Percentiles rank a stretch among this genome's conserved stretches.
These are phyloP conservation scores for Polydrusus tereticollis DNA, from an alignment of 2,888 invertebrate genomes.

Conservation along the genomic window DNA sequence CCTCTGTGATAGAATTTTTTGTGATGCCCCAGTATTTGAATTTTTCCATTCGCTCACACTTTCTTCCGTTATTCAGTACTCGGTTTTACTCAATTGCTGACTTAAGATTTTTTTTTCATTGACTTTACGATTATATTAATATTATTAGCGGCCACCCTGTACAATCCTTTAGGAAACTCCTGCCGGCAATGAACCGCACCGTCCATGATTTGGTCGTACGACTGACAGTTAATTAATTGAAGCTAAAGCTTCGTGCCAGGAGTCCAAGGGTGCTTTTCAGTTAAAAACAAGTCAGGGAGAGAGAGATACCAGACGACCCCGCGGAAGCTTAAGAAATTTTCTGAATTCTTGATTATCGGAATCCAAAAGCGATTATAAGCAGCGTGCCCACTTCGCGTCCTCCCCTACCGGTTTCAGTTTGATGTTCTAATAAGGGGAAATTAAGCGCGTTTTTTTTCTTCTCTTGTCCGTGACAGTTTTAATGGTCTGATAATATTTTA, in stretches of 20 bases:
- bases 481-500: constrained; percentile 10
- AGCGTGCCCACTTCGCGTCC: constrained; percentile 10
- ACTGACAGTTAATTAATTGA: constrained; percentile 42
- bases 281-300: constrained; percentile 19
- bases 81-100: no score
- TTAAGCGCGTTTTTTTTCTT: constrained; percentile 9
- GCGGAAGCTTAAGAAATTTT: constrained; percentile 29
- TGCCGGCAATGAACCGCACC: constrained; percentile 13
- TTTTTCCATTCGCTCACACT: no score
- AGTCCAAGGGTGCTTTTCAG: constrained; percentile 29
- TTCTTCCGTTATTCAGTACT: no score
- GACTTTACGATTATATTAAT: not conserved
- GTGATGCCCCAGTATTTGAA: no score
- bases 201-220: constrained; percentile 34
- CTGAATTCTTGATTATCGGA: constrained; percentile 22
- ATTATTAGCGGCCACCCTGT: not conserved
- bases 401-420: constrained; percentile 22
- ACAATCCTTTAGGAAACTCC: not conserved
- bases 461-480: constrained; percentile 14
- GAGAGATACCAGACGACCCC: constrained; percentile 7
- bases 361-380: constrained; percentile 15
- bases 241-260: constrained; percentile 30
- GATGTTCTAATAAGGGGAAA: constrained; percentile 20
- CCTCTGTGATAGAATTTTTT: no score
- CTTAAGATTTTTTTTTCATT: no score